Evolutionary conservation across 64 coral and sea anemone genomes (phyloP).

Genomic region (Trachythela sp.): DNA sequence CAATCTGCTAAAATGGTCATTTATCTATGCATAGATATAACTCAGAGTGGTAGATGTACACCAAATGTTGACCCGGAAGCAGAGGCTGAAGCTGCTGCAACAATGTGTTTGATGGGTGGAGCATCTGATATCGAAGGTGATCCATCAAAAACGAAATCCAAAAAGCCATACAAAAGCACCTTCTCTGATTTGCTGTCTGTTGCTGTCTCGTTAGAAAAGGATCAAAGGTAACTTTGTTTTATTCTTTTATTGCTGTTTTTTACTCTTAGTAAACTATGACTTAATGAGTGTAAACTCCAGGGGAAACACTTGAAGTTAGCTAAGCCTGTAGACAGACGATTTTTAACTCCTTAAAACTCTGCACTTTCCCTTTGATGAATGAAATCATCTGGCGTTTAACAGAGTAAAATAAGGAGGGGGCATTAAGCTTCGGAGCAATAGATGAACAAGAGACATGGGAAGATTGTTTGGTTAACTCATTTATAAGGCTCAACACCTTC

Average conservation of each 20-base stretch:
- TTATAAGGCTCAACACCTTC: too few species aligned
- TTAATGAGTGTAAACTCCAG: background rate
- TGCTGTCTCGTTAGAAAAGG: background rate
- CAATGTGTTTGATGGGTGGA: slow-evolving; percentile 17
- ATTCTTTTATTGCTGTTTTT: background rate
- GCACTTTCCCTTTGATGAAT: too few species aligned
- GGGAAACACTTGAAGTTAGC: background rate
- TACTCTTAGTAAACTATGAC: background rate
- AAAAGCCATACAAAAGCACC: background rate
- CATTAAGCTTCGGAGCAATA: too few species aligned
- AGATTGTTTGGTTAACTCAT: too few species aligned
- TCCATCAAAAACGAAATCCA: background rate
- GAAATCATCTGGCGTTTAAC: too few species aligned
- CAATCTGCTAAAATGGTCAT: too few species aligned
- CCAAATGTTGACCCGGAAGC: slow-evolving; percentile 5
- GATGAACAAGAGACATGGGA: too few species aligned
- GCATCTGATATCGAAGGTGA: background rate
- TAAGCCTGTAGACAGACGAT: too few species aligned
- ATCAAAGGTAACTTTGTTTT: background rate
- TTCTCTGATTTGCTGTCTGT: background rate
- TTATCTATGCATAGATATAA: background rate
- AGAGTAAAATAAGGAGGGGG: too few species aligned
- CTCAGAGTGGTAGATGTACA: background rate
- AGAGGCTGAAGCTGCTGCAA: slow-evolving; percentile 20
- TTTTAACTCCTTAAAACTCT: too few species aligned